Percentiles rank a stretch among this genome's conserved stretches.
Conservation (phyloP, 2,797 vertebrate genomes). For the Dermochelys coriacea region DNA sequence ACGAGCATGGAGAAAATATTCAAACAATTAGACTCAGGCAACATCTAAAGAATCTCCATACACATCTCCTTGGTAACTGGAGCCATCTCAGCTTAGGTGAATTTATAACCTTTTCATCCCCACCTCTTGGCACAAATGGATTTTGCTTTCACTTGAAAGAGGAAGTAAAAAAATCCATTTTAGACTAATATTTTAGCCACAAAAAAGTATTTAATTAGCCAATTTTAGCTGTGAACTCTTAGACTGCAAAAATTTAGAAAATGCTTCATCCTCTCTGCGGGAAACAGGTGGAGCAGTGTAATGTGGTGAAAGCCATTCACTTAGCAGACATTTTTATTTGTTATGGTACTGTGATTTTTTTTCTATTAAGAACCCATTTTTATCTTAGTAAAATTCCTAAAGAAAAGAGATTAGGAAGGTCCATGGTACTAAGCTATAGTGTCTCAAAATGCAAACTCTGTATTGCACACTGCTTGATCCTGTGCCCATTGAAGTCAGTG, state of each 20-base stretch:
- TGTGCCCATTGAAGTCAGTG: not conserved
- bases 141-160: not conserved
- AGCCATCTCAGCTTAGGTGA: not conserved
- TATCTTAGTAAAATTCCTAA: not conserved
- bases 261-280: not conserved
- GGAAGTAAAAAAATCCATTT: not conserved
- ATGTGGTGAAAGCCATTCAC: not conserved
- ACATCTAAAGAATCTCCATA: conserved; percentile 24
- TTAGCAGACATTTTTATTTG: not conserved
- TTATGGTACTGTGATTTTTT: not conserved
- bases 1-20: not conserved
- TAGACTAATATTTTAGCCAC: not conserved
- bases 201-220: not conserved
- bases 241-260: not conserved
- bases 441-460: not conserved
- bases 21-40: conserved; percentile 3
- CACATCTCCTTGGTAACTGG: not conserved
- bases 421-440: not conserved
- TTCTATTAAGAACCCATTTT: not conserved
- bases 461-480: not conserved
- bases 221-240: not conserved
- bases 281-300: not conserved
- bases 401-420: not conserved
- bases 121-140: not conserved
- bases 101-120: not conserved